phyloP scores from a whole-genome alignment of 2,888 invertebrate species.

The Platerodrilus igneus region DNA sequence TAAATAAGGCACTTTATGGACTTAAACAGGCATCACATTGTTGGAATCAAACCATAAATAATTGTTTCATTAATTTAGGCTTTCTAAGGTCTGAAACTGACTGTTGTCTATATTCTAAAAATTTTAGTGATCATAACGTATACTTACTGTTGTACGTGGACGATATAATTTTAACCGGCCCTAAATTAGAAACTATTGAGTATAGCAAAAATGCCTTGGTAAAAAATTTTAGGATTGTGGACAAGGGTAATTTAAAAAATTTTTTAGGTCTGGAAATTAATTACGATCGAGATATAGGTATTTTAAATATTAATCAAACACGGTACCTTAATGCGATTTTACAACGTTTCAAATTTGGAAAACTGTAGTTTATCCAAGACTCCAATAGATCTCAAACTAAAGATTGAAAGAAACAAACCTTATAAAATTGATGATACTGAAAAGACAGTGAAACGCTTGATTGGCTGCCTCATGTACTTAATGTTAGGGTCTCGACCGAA shows the following conservation, averaged over 20 bases:
- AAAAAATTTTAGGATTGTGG: conserved; percentile 16
- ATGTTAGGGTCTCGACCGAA: conserved; percentile 8
- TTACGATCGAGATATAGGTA: conserved; percentile 13
- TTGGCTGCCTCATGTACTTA: no score
- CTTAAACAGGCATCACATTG: conserved; percentile 4
- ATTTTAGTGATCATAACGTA: no score
- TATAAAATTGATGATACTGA: no score
- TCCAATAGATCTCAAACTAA: conserved; percentile 7
- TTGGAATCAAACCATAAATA: background rate
- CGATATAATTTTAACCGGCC: conserved; percentile 15
- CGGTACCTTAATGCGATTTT: conserved; percentile 14
- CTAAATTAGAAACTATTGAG: conserved; percentile 1
- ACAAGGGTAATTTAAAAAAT: conserved; percentile 16
- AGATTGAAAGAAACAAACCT: no score
- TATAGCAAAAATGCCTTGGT: conserved; percentile 9
- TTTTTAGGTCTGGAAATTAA: conserved; percentile 20
- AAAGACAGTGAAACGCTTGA: no score
- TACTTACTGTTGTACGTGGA: background rate
- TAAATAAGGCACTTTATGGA: conserved; percentile 1
- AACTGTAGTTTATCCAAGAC: conserved; percentile 4
- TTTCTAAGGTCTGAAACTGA: conserved; percentile 15
- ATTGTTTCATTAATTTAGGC: conserved; percentile 1
- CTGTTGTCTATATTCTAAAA: no score
- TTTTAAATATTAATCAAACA: conserved; percentile 11
- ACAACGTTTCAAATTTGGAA: conserved; percentile 18